Conservation (phyloP, 2,888 invertebrate species). For the Dryococelus australis region DNA sequence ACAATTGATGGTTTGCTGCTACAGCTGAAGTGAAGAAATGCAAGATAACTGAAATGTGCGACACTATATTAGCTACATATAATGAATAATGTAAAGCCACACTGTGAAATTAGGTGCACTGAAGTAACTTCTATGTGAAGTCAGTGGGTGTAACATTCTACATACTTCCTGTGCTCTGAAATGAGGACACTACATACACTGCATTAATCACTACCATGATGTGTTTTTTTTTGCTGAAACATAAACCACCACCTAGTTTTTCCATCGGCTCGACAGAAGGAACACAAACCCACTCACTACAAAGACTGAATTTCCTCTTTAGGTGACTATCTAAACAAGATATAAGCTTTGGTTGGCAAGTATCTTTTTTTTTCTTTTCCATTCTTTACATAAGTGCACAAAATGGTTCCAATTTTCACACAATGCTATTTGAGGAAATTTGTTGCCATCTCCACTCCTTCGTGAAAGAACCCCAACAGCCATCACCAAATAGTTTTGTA, state of each 20-base stretch:
- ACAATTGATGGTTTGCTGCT: neutral
- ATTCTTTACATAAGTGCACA: too few species aligned
- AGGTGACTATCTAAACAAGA: too few species aligned
- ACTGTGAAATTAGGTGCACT: neutral
- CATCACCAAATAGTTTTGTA: neutral
- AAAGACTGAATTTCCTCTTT: too few species aligned
- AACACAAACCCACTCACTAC: too few species aligned
- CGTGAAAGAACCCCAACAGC: neutral
- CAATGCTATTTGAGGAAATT: neutral
- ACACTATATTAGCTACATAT: neutral
- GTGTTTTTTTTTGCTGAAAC: too few species aligned
- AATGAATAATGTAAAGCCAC: neutral
- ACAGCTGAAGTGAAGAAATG: neutral
- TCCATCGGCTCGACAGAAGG: too few species aligned
- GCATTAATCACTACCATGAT: neutral
- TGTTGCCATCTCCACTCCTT: neutral
- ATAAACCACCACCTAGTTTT: too few species aligned
- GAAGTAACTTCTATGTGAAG: neutral
- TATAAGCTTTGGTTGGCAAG: too few species aligned
- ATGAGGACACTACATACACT: neutral
- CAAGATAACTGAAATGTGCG: neutral
- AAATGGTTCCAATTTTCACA: too few species aligned
- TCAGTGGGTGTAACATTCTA: neutral
- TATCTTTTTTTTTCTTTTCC: too few species aligned
- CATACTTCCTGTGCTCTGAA: neutral